Evolutionary conservation across 2,888 invertebrate genomes (phyloP), one percentile per base, ranked within the genome.

Genomic region (Catonia carolina): DNA sequence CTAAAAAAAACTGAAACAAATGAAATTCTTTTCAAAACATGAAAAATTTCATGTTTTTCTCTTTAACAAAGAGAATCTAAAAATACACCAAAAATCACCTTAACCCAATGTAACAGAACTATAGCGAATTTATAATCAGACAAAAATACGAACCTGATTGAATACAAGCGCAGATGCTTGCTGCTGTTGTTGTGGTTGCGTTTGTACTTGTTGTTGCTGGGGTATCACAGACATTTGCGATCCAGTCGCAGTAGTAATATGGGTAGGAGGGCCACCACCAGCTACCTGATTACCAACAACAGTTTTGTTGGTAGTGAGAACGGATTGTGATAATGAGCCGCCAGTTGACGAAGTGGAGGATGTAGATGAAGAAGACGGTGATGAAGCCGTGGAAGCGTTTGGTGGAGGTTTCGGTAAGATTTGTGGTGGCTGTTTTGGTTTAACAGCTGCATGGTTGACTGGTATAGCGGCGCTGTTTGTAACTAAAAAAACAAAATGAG

Each of bases 321-420:
- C 41, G 15, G 48, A 39, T 20, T 48, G 42, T 6, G 27, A 27
- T 27, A 8, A 27, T 6, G 27, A 27, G 8, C 5, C 4, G 5
- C 4, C 4, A 6, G 50, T 41, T 45, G 57, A 18, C 20, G 27
- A 14, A 22, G 51, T 47, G 37, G 36, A 45, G n/a, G 55, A 61
- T 47, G 62, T 58, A 39, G 61, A 53, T 39, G 53, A 56, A 49
- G 62, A 63, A 36, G 63, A 63, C 20, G 35, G 14, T 35, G 51
- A 47, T 37, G 36, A 45, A 12, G 55, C 60, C 47, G 62, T 59
- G 39, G 61, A 53, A 41, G 53, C 56, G 49, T 62, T 64, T 36
- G 63, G 63, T 18, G 72, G 70, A 18, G 81, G 80, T 71, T 82
- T 82, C 36, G 81, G 82, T 67, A 81, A 73, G 66, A 80, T 80